Percentiles rank a stretch among this genome's conserved stretches.
These are phyloP conservation scores for Dolichomitus sp. DNA, from an alignment of 2,888 invertebrate species.

Conservation along the genomic window DNA sequence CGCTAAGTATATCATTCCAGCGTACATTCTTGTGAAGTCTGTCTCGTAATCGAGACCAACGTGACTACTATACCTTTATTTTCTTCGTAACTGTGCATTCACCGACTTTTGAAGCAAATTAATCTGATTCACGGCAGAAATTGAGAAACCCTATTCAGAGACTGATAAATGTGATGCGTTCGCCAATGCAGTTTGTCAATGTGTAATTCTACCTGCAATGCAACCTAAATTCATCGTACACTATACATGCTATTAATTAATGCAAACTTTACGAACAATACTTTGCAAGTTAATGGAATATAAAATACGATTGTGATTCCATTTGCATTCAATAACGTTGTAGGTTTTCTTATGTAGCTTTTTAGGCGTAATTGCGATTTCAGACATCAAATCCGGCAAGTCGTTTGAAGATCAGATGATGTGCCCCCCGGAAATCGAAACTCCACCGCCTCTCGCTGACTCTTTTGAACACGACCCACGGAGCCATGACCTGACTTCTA, in stretches of 20 bases:
- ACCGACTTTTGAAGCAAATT: too few relatives aligned
- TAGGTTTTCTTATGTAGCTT: not conserved
- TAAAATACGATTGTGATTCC: not conserved
- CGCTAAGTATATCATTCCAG: conserved; percentile 7
- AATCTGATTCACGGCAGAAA: not conserved
- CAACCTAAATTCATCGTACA: not conserved
- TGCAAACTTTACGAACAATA: not conserved
- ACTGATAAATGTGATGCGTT: not conserved
- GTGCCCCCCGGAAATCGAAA: not conserved
- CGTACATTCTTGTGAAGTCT: not conserved
- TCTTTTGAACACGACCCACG: not conserved
- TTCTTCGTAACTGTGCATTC: not conserved
- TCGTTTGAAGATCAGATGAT: not conserved
- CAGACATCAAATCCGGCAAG: not conserved
- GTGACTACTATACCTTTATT: not conserved
- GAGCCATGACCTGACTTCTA: not conserved
- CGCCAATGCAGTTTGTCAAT: not conserved
- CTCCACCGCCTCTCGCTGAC: not conserved
- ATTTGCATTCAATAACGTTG: not conserved
- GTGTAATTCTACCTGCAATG: not conserved
- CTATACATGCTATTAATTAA: conserved; percentile 5
- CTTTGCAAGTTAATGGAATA: not conserved
- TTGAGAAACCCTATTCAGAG: not conserved
- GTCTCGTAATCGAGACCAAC: not conserved
- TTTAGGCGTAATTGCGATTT: not conserved